A percentile compares a stretch with the other conserved stretches of the same genome.
phyloP scores from a whole-genome alignment of 2,797 vertebrate species.

The Eupleurogrammus muticus region DNA sequence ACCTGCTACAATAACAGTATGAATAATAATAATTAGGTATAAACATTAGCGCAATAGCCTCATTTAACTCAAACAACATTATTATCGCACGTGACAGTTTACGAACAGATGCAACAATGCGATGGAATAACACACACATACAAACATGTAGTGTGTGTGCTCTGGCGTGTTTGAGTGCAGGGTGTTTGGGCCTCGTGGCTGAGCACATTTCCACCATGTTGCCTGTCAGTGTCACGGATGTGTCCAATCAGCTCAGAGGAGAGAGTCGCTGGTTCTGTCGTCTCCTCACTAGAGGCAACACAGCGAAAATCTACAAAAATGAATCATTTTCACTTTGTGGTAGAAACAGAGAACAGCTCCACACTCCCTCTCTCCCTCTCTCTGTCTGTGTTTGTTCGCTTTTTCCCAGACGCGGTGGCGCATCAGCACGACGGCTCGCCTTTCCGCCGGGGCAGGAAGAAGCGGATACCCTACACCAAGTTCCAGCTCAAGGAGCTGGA shows the following conservation, averaged over 20 bases:
- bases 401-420: slow-evolving; percentile 82
- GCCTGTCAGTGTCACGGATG: slow-evolving; percentile 10
- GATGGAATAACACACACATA: not conserved
- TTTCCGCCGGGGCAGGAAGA: slow-evolving; percentile 87
- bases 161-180: not conserved
- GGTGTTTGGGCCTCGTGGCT: slow-evolving; percentile 2
- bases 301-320: not conserved
- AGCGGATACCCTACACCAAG: slow-evolving; percentile 88
- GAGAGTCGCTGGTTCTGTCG: not conserved
- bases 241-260: slow-evolving; percentile 12
- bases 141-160: too few species aligned
- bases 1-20: not conserved
- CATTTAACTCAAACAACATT: too few species aligned
- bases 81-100: not conserved
- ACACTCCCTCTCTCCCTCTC: slow-evolving; percentile 1
- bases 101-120: not conserved
- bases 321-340: not conserved
- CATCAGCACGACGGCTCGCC: slow-evolving; percentile 86
- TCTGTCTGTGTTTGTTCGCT: slow-evolving; percentile 26
- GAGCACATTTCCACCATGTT: slow-evolving; percentile 43
- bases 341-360: too few species aligned
- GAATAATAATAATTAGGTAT: too few species aligned
- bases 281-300: not conserved
- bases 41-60: not conserved
- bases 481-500: slow-evolving; percentile 88